A percentile compares a stretch with the other conserved stretches of the same genome.
Conservation (phyloP, 2,797 vertebrate species). For the Halcyon chelicuti region DNA sequence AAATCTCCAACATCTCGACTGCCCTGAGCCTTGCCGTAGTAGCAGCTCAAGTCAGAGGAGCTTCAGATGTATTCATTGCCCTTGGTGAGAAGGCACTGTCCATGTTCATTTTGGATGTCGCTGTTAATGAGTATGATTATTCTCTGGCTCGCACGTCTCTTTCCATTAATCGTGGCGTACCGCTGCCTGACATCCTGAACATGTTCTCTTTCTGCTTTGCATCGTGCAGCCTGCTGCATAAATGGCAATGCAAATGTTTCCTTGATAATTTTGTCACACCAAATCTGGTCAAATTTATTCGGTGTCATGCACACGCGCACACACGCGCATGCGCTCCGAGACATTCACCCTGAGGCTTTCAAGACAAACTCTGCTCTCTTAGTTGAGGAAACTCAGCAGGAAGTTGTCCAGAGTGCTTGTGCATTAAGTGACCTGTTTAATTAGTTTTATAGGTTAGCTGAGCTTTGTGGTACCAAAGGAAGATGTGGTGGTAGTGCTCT, state of each 20-base stretch:
- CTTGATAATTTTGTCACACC: slow-evolving; percentile 58
- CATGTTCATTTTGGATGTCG: not conserved
- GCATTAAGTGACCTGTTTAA: slow-evolving; percentile 28
- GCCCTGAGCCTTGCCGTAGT: fast-evolving
- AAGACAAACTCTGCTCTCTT: slow-evolving; percentile 14
- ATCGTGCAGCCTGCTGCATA: not conserved
- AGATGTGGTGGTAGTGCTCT: not conserved
- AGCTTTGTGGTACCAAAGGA: not conserved
- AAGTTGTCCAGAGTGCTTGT: not conserved
- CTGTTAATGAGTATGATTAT: not conserved
- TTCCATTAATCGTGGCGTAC: not conserved
- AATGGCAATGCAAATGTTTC: slow-evolving; percentile 17
- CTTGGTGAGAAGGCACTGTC: not conserved
- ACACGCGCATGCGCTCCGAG: not conserved
- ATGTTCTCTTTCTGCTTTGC: slow-evolving; percentile 26
- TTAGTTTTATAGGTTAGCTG: not conserved
- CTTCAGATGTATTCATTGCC: not conserved
- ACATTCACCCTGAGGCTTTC: not conserved
- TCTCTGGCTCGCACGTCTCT: not conserved
- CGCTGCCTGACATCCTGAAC: not conserved
- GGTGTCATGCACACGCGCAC: not conserved
- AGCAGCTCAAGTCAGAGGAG: not conserved
- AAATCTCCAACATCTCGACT: fast-evolving
- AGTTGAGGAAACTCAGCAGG: not conserved
- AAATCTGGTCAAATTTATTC: slow-evolving; percentile 51